These are phyloP conservation scores for Rhyzopertha dominica DNA, from an alignment of 1,140 invertebrate genomes.

Conservation along the genomic window DNA sequence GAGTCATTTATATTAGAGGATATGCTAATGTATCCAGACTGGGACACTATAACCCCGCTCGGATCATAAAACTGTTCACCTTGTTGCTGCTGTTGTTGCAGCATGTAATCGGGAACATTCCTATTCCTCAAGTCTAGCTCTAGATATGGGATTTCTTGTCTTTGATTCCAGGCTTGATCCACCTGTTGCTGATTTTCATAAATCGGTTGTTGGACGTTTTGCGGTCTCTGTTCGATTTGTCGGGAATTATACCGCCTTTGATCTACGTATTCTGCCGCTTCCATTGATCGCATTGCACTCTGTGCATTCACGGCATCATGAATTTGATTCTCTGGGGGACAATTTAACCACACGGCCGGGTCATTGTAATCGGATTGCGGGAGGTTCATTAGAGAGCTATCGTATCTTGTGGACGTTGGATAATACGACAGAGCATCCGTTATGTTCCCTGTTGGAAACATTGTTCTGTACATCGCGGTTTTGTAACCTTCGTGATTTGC, in stretches of 20 bases:
- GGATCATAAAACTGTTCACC: slow-evolving; percentile 48
- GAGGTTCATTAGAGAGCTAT: slow-evolving; percentile 55
- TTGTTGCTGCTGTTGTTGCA: slow-evolving; percentile 34
- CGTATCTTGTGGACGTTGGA: slow-evolving; percentile 63
- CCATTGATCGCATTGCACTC: slow-evolving; percentile 54
- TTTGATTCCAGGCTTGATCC: slow-evolving; percentile 47
- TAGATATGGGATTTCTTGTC: slow-evolving; percentile 41
- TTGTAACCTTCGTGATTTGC: slow-evolving; percentile 63
- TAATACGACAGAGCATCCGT: slow-evolving; percentile 73
- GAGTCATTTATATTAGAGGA: slow-evolving; percentile 56
- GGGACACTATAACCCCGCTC: slow-evolving; percentile 67
- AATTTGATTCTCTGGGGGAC: slow-evolving; percentile 51
- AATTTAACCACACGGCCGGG: slow-evolving; percentile 52
- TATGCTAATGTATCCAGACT: slow-evolving; percentile 77
- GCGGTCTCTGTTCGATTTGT: slow-evolving; percentile 48
- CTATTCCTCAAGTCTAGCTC: slow-evolving; percentile 47
- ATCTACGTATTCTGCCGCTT: slow-evolving; percentile 52
- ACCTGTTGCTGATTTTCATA: slow-evolving; percentile 48
- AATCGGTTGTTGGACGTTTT: slow-evolving; percentile 37
- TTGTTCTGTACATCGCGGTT: slow-evolving; percentile 56
- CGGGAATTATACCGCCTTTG: slow-evolving; percentile 55
- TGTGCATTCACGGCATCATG: slow-evolving; percentile 50
- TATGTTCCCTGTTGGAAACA: slow-evolving; percentile 66
- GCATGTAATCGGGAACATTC: slow-evolving; percentile 44
- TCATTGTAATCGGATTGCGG: slow-evolving; percentile 54